These are phyloP conservation scores for Lutjanus campechanus DNA, from an alignment of 2,797 vertebrate species.

Conservation along the genomic window DNA sequence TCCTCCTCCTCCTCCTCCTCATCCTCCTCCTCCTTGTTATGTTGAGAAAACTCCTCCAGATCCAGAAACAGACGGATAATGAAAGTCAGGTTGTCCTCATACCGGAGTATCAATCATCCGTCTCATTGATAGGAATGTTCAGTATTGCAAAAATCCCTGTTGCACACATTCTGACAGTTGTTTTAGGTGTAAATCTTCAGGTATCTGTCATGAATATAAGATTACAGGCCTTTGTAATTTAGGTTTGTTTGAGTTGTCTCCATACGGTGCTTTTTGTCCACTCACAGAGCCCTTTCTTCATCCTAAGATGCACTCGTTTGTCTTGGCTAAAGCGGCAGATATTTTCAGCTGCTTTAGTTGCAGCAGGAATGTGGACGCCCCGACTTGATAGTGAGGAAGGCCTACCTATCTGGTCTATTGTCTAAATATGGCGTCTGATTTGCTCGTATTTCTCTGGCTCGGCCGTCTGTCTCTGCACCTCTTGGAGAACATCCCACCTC, in stretches of 20 bases:
- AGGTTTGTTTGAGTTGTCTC: neutral
- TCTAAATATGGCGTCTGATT: constrained; percentile 69
- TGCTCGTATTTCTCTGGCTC: constrained; percentile 32
- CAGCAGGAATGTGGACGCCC: constrained; percentile 61
- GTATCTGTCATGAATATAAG: constrained; percentile 23
- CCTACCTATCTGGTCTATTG: constrained; percentile 51
- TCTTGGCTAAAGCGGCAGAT: constrained; percentile 55
- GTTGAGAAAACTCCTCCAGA: constrained; percentile 27
- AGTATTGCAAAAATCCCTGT: constrained; percentile 61
- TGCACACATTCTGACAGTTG: constrained; percentile 20
- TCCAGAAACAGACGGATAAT: constrained; percentile 33
- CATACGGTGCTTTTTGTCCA: neutral
- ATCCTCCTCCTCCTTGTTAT: constrained; percentile 1
- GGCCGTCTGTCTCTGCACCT: constrained; percentile 43
- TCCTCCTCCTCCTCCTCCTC: neutral
- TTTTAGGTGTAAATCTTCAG: constrained; percentile 31
- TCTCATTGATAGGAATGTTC: constrained; percentile 65
- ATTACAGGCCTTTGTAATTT: constrained; percentile 19
- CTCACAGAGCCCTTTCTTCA: constrained; percentile 4
- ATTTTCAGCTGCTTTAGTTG: constrained; percentile 48
- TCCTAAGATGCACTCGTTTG: constrained; percentile 44
- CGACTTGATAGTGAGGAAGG: constrained; percentile 12
- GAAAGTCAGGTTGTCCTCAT: constrained; percentile 37
- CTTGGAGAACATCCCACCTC: constrained; percentile 42
- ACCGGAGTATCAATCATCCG: constrained; percentile 41